Conservation (phyloP, 2,888 invertebrate species). For the Nemoura dubitans region DNA sequence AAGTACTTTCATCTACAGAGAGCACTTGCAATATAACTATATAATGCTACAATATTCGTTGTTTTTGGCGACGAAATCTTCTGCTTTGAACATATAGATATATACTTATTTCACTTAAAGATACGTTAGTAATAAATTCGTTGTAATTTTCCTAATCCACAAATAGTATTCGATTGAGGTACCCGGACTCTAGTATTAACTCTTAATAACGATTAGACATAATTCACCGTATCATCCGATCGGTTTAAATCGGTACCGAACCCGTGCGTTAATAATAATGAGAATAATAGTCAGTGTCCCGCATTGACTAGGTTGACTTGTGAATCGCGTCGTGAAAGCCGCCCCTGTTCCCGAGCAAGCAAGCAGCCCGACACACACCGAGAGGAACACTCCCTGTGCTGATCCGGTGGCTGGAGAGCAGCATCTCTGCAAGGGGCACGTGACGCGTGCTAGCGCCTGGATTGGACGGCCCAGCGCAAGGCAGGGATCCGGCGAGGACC, state of each 20-base stretch:
- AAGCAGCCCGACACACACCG: neutral
- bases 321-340: neutral
- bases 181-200: neutral
- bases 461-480: neutral
- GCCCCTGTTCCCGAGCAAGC: neutral
- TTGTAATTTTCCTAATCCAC: neutral
- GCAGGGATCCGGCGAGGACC: neutral
- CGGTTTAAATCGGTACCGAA: neutral
- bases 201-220: neutral
- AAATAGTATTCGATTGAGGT: neutral
- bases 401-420: neutral
- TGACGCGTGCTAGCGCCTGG: neutral
- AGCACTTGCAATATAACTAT: neutral
- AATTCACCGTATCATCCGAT: neutral
- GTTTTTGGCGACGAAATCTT: neutral
- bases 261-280: neutral
- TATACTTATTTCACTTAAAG: neutral
- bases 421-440: neutral
- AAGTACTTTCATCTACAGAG: conserved; percentile 1
- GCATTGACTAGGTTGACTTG: neutral
- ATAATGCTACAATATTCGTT: neutral
- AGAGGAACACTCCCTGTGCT: neutral
- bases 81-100: neutral
- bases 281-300: neutral
- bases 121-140: neutral